Base-by-base conservation (phyloP, 2,113 vertebrate species). In the Charina bottae region DNA sequence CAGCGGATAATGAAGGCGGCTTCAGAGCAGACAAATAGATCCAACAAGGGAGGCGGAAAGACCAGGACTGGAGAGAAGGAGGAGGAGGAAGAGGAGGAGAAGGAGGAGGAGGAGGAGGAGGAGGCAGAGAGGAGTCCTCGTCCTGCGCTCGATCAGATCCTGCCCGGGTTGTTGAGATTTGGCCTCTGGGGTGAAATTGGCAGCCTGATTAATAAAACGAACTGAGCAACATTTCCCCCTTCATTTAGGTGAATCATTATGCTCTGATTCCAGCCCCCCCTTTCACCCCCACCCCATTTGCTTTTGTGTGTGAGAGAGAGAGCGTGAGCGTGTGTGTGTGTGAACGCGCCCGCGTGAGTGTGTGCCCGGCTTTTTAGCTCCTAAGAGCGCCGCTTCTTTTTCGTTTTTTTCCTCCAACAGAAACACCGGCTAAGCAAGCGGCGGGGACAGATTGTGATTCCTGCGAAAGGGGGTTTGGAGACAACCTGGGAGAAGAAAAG, bases 171-270 rank as follows among this genome's bases (percentile, higher is more conserved):
- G 98, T 98, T 97, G 98, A 98, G 98, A 98, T 98, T 99, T 99
- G 99, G 99, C 99, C 99, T 99, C 99, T 98, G 98, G 99, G 98
- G 98, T 99, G 98, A 98, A 99, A 99, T 99, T 99, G 99, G 99
- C 99, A 99, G 99, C 98, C 99, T 99, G 99, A 99, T 99, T 99
- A 99, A 99, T 99, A 99, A 99, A 99, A 99, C 98, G 98, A 99
- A 98, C 98, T 96, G 96, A 97, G 98, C 98, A 98, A 98, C 98
- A 98, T 99, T 99, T 99, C 99, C 99, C 98, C 99, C 98, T 99
- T 99, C 99, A 99, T 99, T 99, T 99, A 99, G 99, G 98, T 98
- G 98, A 98, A 99, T 99, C 99, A 99, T 99, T 98, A 99, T 98
- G 98, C 98, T 98, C 98, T 99, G 98, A 99, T 99, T 99, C 58